phyloP scores from a whole-genome alignment of 2,888 invertebrate species.

The Drosophila nr. perissopoda region DNA sequence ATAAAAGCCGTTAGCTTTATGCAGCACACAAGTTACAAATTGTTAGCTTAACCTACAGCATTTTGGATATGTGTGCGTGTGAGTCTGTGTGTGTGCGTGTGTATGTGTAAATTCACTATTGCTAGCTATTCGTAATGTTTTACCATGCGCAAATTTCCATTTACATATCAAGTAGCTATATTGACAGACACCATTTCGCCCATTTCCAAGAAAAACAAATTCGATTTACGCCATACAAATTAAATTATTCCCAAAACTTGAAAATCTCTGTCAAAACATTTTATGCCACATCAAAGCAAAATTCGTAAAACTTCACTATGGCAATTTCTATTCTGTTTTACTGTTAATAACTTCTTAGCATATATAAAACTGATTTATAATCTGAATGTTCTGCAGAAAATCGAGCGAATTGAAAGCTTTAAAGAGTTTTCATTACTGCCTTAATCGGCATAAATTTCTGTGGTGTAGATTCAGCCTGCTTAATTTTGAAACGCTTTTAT shows the following conservation, averaged over 20 bases:
- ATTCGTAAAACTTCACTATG: neutral
- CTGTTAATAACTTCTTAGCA: neutral
- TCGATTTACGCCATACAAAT: slow-evolving; percentile 44
- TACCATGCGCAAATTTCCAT: slow-evolving; percentile 63
- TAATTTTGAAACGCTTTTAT: neutral
- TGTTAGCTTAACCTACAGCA: slow-evolving; percentile 42
- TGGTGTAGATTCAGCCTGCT: neutral
- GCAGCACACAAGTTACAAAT: slow-evolving; percentile 66
- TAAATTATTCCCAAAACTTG: slow-evolving; percentile 13
- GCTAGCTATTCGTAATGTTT: slow-evolving; percentile 37
- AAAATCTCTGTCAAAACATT: neutral
- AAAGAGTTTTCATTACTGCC: neutral
- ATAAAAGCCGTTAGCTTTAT: slow-evolving; percentile 57
- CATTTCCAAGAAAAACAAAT: slow-evolving; percentile 37
- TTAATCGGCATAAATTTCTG: neutral
- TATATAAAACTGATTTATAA: neutral
- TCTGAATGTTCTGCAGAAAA: neutral
- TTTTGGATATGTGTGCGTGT: slow-evolving; percentile 1
- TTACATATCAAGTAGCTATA: slow-evolving; percentile 65
- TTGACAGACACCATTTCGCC: slow-evolving; percentile 10
- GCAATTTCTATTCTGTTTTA: neutral
- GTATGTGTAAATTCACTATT: slow-evolving; percentile 55
- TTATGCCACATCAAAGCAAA: neutral
- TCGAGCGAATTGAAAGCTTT: neutral
- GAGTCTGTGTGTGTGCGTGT: slow-evolving; percentile 1